Base-by-base conservation (phyloP, 2,113 vertebrate genomes). In the Opisthocomus hoazin region DNA sequence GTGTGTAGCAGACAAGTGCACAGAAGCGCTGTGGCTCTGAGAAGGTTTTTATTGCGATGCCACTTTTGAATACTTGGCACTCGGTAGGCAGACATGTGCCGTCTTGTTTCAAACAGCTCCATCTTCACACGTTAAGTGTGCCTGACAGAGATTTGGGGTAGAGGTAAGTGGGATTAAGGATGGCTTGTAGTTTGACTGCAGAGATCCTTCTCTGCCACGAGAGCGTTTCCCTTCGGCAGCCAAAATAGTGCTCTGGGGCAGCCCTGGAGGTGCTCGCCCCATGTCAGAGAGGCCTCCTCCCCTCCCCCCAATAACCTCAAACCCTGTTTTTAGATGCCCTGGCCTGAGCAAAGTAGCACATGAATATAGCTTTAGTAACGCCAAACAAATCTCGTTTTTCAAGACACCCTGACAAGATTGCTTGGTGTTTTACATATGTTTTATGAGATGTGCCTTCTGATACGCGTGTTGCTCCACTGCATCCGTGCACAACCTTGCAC, bases 51-150 rank as follows among this genome's bases (percentile, higher is more conserved):
- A 75, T 74, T 93, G 51, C 3, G 9, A 56, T 94, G 50, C 88
- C 58, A 64, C 54, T 96, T 96, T 63, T 89, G 90, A 96, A 96
- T 93, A 95, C 48, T 94, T 97, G 94, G 97, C 97, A 71, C 32
- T 61, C 3, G 0, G 53, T 19, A 77, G 51, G 82, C 87, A 95
- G 87, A n/a, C 97, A 26, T 94, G 96, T 96, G 80, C 65, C 70
- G 69, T 97, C 96, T 86, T 95, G 96, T 60, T 92, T 76, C 13
- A 64, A 97, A 60, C 45, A 77, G 85, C 80, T 97, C 84, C 77
- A 78, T 90, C 77, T 93, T 63, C 70, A 73, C 26, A 48, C 20
- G 8, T 45, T 93, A 86, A 86, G 36, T 0, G 8, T 36, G 60
- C 71, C 75, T 2, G 2, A 29, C 45, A 80, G 51, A 75, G 61